phyloP scores from a whole-genome alignment of 1,140 invertebrate genomes.

The Euglossa dilemma region DNA sequence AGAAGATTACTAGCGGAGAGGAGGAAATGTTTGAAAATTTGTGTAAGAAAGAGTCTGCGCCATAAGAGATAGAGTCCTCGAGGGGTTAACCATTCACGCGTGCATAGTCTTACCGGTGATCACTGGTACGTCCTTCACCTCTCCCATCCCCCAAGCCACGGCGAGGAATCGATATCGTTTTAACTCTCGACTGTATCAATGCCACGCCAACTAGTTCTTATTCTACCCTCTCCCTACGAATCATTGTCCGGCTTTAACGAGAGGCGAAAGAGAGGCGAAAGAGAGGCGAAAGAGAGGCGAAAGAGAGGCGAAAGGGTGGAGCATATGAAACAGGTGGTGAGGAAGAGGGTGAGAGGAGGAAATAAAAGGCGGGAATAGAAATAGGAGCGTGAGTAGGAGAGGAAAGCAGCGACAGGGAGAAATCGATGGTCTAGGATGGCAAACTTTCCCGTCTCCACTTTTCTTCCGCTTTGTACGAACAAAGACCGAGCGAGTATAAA shows the following conservation, averaged over 20 bases:
- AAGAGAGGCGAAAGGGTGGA: not conserved
- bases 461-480: slow-evolving; percentile 48
- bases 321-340: slow-evolving; percentile 35
- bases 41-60: too few relatives aligned
- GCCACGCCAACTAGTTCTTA: slow-evolving; percentile 5
- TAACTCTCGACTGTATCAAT: not conserved
- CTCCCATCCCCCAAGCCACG: not conserved
- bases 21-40: too few relatives aligned
- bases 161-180: slow-evolving; percentile 18
- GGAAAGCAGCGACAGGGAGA: slow-evolving; percentile 1
- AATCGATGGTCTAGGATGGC: slow-evolving; percentile 55
- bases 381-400: not conserved
- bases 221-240: slow-evolving; percentile 26
- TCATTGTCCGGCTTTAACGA: slow-evolving; percentile 43
- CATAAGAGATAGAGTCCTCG: too few relatives aligned
- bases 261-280: not conserved
- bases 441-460: slow-evolving; percentile 51
- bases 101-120: too few relatives aligned
- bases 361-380: slow-evolving; percentile 16
- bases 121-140: not conserved
- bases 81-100: too few relatives aligned
- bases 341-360: not conserved
- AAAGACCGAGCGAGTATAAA: slow-evolving; percentile 48
- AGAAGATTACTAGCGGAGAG: too few relatives aligned
- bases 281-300: not conserved